These are phyloP conservation scores for Ruditapes philippinarum DNA, from an alignment of 1,140 invertebrate species.

Conservation along the genomic window DNA sequence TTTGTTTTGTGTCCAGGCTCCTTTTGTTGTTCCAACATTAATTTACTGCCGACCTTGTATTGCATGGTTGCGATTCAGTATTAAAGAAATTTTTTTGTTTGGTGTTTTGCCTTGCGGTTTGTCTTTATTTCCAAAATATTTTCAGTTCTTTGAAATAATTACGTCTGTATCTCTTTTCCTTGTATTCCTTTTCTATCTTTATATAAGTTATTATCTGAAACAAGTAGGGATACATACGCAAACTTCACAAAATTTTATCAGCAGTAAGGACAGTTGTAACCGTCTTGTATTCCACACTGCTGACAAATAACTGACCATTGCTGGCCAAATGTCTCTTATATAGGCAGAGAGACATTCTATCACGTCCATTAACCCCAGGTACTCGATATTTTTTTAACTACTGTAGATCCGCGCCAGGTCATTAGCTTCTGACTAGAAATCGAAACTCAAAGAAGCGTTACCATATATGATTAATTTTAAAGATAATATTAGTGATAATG, in stretches of 20 bases:
- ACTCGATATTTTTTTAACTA: constrained; percentile 4
- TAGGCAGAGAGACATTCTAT: neutral
- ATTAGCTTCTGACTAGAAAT: neutral
- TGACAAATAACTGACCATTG: neutral
- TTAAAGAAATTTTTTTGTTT: no score
- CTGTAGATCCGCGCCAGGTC: neutral
- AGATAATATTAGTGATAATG: no score
- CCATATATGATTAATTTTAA: neutral
- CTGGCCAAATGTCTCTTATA: neutral
- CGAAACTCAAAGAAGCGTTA: neutral
- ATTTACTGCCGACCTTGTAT: constrained; percentile 30
- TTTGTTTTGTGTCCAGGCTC: neutral
- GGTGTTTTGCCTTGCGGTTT: no score
- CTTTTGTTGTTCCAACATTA: neutral
- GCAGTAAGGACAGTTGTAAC: no score
- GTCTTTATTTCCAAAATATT: no score
- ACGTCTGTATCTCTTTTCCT: no score
- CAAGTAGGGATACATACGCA: no score
- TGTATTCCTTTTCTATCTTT: no score
- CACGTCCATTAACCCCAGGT: constrained; percentile 1
- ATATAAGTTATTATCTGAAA: no score
- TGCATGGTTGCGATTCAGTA: no score
- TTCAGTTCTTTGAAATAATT: no score
- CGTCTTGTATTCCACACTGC: neutral
- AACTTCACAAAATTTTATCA: no score